Evolutionary conservation across 2,797 vertebrate species (phyloP).

Genomic region (Poeciliopsis presidionis): DNA sequence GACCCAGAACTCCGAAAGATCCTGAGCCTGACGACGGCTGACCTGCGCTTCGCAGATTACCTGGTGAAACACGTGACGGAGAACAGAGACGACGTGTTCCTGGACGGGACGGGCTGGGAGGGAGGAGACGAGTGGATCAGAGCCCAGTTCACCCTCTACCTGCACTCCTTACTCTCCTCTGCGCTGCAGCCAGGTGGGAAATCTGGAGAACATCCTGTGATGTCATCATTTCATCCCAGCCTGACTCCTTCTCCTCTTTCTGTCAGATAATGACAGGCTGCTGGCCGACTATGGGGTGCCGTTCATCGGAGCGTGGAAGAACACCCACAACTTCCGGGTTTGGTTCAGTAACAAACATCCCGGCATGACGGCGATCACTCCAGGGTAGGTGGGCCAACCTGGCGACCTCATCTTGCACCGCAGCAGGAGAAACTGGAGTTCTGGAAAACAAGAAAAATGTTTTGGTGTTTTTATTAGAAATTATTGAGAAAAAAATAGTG

Average conservation of each 20-base stretch:
- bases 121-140: slow-evolving; percentile 98
- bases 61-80: slow-evolving; percentile 95
- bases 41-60: slow-evolving; percentile 94
- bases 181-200: slow-evolving; percentile 86
- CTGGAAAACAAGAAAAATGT: too few relatives aligned
- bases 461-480: too few relatives aligned
- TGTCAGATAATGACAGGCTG: slow-evolving; percentile 90
- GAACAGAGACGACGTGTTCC: slow-evolving; percentile 94
- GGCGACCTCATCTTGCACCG: background rate
- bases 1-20: slow-evolving; percentile 91
- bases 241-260: background rate
- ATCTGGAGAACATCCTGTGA: too few relatives aligned
- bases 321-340: slow-evolving; percentile 93
- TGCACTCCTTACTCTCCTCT: slow-evolving; percentile 91
- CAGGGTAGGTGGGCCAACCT: slow-evolving; percentile 82
- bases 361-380: slow-evolving; percentile 87
- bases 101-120: slow-evolving; percentile 98
- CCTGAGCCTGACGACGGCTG: slow-evolving; percentile 91
- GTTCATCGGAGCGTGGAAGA: slow-evolving; percentile 91
- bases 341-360: slow-evolving; percentile 96
- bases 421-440: background rate
- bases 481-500: too few relatives aligned
- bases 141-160: slow-evolving; percentile 93
- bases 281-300: slow-evolving; percentile 89
- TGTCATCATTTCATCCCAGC: background rate